These are phyloP conservation scores for Trichogramma pretiosum DNA, from an alignment of 1,140 invertebrate genomes.

Conservation along the genomic window DNA sequence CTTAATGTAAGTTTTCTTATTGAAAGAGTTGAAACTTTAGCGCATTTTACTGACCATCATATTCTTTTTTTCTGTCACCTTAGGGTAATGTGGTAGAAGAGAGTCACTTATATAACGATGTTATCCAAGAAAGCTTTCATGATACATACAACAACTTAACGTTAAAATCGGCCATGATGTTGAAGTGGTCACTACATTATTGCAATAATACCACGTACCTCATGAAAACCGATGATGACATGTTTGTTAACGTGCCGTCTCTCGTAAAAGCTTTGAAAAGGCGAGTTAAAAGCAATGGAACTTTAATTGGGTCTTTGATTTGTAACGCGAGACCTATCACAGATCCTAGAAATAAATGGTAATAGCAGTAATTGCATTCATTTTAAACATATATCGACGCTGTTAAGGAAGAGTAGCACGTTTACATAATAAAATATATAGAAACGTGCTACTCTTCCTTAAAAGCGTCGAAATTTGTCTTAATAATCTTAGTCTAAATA, in stretches of 20 bases:
- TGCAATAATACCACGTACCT: conserved; percentile 60
- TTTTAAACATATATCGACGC: conserved; percentile 4
- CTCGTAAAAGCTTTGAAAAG: conserved; percentile 39
- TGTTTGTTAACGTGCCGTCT: conserved; percentile 66
- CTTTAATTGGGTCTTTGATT: conserved; percentile 65
- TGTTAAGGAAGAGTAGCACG: no score
- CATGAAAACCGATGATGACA: conserved; percentile 79
- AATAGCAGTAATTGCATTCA: conserved; percentile 23
- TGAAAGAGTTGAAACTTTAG: not conserved
- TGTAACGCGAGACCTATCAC: conserved; percentile 63
- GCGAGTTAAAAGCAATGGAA: conserved; percentile 34
- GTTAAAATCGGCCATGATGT: conserved; percentile 75
- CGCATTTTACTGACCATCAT: not conserved
- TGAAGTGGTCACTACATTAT: conserved; percentile 67
- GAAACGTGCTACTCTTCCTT: no score
- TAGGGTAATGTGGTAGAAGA: conserved; percentile 53
- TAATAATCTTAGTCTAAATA: no score
- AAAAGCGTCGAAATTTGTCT: no score
- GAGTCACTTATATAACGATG: conserved; percentile 60
- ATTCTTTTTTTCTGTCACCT: conserved; percentile 21
- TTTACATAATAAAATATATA: no score
- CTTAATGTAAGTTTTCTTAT: conserved; percentile 41
- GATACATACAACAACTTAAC: conserved; percentile 92
- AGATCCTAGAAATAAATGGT: conserved; percentile 70
- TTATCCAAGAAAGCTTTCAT: conserved; percentile 83